Evolutionary conservation across 2,888 invertebrate species (phyloP).

Genomic region (Eupithecia vulgata): DNA sequence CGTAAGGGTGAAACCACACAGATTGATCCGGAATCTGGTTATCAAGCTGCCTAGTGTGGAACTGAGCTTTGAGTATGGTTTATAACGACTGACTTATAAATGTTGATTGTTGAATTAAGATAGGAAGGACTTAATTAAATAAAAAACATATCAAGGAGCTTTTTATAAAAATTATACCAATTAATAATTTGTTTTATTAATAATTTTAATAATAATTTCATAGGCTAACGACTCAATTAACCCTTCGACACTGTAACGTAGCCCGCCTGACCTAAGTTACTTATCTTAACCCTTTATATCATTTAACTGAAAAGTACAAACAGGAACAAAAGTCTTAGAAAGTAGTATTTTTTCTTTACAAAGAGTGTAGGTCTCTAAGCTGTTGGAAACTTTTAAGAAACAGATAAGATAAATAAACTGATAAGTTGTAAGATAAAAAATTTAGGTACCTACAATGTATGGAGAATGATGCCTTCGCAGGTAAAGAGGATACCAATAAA

Average conservation of each 20-base stretch:
- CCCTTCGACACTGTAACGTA: not conserved
- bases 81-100: not conserved
- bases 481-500: not conserved
- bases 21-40: slow-evolving; percentile 39
- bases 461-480: not conserved
- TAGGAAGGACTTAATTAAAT: not conserved
- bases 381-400: not conserved
- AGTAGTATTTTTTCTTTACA: not conserved
- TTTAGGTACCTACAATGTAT: too few species aligned
- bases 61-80: not conserved
- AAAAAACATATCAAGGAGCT: not conserved
- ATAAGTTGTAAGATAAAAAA: not conserved
- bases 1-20: slow-evolving; percentile 68
- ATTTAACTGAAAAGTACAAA: not conserved
- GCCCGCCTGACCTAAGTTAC: not conserved
- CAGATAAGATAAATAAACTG: not conserved
- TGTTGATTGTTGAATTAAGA: not conserved
- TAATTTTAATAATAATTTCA: not conserved
- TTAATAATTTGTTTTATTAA: too few species aligned
- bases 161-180: too few species aligned
- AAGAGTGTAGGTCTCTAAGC: not conserved
- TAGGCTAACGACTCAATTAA: not conserved
- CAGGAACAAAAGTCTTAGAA: not conserved
- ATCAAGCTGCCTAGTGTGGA: slow-evolving; percentile 8
- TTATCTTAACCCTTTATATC: not conserved